Conservation (phyloP, 2,888 invertebrate genomes). For the Ommatoiulus sabulosus region DNA sequence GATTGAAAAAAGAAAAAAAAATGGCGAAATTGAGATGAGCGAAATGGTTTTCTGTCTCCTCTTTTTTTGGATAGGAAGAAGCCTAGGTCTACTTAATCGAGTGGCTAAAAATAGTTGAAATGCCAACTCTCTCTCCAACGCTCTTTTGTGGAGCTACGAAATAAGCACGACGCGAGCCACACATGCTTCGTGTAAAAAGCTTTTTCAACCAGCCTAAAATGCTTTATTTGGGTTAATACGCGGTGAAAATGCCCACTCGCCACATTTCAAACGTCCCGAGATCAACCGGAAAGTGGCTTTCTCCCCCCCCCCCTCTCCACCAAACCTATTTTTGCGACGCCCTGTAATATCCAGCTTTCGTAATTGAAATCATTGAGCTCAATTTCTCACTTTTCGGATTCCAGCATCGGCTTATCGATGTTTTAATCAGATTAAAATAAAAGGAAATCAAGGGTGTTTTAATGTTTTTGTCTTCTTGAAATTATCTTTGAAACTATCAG, state of each 20-base stretch:
- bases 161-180: not conserved
- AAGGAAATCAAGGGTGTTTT: not conserved
- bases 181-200: not conserved
- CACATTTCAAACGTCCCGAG: too few relatives aligned
- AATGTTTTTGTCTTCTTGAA: too few relatives aligned
- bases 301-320: too few relatives aligned
- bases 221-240: not conserved
- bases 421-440: not conserved
- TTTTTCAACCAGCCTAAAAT: not conserved
- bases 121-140: not conserved
- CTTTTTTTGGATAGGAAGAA: not conserved
- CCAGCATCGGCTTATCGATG: too few relatives aligned
- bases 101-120: conserved; percentile 9
- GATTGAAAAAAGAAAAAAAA: not conserved
- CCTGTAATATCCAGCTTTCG: too few relatives aligned
- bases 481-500: not conserved
- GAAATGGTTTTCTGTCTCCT: conserved; percentile 6
- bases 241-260: not conserved
- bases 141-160: not conserved
- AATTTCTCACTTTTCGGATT: too few relatives aligned
- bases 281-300: too few relatives aligned
- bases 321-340: too few relatives aligned
- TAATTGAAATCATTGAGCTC: too few relatives aligned
- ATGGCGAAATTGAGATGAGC: not conserved
- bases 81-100: not conserved